Evolutionary conservation across 2,888 invertebrate species (phyloP), one percentile per base, ranked within the genome.

Genomic region (Aphidius colemani): DNA sequence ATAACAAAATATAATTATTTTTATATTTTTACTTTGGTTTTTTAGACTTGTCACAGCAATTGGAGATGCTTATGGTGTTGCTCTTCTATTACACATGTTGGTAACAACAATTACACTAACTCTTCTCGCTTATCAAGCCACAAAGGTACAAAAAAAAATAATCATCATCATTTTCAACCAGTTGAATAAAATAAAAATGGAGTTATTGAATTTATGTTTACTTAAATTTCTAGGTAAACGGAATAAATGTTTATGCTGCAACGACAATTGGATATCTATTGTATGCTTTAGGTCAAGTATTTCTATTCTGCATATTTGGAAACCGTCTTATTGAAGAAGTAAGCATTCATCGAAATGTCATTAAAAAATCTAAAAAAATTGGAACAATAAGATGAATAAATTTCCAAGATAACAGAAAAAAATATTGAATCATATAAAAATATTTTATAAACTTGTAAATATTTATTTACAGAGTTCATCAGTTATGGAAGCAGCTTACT

Each of bases 401-500:
- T 45, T 61, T 46, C 2, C 30, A 30, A 30, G 30, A 30, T 30
- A 30, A 5, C 30, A 30, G 3, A 30, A 30, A 5, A 30, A 30
- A 30, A 30, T 30, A 5, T 30, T 30, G 30, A 5, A 30, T 51
- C 9, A 3, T 30, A 13, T 43, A 56, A 39, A 56, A 40, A 46
- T 53, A n/a, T 30, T 30, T 5, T 30, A 30, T 4, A 30, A 30
- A 30, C 30, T 30, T 30, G 30, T 30, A 18, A 44, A 60, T 11
- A 46, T 51, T 46, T 59, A 7, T 63, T 49, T 53, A 50, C 78
- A 94, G 93, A 94, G 94, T 75, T 93, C 94, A 66, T 94, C 94
- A 4, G 94, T 94, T 6, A 94, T 94, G 94, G 94, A 94, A 83
- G 94, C 94, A 1, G 94, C 94, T 0, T 94, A 94, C 83, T 93